Percentiles rank a stretch among this genome's conserved stretches.
Conservation (phyloP, 2,888 invertebrate species). For the Lymantria monacha region DNA sequence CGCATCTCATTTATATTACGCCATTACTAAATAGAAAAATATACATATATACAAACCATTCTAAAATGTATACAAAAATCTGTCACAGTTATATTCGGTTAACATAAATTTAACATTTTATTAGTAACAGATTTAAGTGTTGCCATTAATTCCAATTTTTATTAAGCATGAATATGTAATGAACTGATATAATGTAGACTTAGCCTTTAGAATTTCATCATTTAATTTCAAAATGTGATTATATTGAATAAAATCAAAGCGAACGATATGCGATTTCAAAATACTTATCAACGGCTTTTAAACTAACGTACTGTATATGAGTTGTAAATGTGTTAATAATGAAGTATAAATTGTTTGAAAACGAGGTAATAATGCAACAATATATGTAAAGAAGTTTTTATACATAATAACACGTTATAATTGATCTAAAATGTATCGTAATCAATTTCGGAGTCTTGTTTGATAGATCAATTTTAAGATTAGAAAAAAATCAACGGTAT, state of each 20-base stretch:
- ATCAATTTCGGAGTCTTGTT: too few species aligned
- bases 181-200: constrained; percentile 11
- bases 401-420: not conserved
- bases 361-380: not conserved
- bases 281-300: not conserved
- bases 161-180: constrained; percentile 24
- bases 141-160: constrained; percentile 18
- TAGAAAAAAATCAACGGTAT: too few species aligned
- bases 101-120: constrained; percentile 15
- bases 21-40: not conserved
- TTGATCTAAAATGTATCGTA: not conserved
- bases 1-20: not conserved
- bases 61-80: not conserved
- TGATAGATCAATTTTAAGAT: too few species aligned
- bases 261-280: constrained; percentile 5
- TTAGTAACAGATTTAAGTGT: constrained; percentile 12
- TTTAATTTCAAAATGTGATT: constrained; percentile 6
- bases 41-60: not conserved
- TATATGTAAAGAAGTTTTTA: not conserved
- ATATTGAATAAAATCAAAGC: constrained; percentile 2
- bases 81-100: constrained; percentile 3
- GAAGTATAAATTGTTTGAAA: not conserved
- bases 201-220: constrained; percentile 16
- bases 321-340: constrained; percentile 1
- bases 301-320: constrained; percentile 6